Evolutionary conservation across 2,113 vertebrate species (phyloP).

Genomic region (Pseudorectes ferrugineus): DNA sequence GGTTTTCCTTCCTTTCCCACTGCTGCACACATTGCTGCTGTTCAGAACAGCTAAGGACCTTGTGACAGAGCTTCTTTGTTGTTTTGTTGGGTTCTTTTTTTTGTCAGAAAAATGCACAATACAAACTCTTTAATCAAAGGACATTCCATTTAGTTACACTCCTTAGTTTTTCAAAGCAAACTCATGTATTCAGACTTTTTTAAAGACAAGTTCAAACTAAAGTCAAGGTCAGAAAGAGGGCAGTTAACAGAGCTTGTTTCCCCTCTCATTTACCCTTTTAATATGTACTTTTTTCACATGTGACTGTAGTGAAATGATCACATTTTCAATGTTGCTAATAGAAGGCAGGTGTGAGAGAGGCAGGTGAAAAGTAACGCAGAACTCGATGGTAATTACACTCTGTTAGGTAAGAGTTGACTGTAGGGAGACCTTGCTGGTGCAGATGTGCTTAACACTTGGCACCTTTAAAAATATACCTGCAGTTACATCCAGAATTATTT

Average conservation of each 20-base stretch:
- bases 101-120: background rate
- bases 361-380: background rate
- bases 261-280: background rate
- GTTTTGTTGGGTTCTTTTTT: rapidly evolving
- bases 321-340: background rate
- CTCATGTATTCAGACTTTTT: background rate
- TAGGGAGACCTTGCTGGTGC: background rate
- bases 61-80: background rate
- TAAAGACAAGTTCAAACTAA: background rate
- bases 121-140: background rate
- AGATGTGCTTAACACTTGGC: background rate
- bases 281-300: background rate
- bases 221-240: background rate
- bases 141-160: background rate
- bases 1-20: background rate
- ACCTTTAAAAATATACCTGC: background rate
- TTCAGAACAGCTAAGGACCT: background rate
- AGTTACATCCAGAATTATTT: background rate
- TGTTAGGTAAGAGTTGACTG: background rate
- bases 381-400: background rate
- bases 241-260: background rate
- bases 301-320: background rate
- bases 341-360: background rate
- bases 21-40: background rate
- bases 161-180: background rate